These are phyloP conservation scores for Paramormyrops kingsleyae DNA, from an alignment of 2,113 vertebrate genomes.

Conservation along the genomic window DNA sequence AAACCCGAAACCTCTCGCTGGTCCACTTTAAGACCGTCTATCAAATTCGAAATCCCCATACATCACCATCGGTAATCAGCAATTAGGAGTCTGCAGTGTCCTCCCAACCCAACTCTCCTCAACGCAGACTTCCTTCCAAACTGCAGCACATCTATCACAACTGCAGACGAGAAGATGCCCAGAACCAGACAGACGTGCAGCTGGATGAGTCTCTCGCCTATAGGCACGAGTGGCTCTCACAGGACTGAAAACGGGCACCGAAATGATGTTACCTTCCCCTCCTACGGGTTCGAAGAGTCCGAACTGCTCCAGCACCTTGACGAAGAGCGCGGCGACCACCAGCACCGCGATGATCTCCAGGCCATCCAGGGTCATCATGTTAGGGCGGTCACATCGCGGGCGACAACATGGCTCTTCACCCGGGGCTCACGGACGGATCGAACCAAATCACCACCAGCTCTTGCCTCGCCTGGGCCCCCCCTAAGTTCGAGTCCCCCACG, in stretches of 20 bases:
- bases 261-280: constrained; percentile 75
- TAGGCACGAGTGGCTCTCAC: background rate
- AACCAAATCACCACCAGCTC: background rate
- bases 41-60: background rate
- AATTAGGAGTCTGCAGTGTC: background rate
- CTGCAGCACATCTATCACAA: background rate
- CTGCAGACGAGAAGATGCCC: background rate
- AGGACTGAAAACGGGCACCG: background rate
- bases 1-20: background rate
- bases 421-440: background rate
- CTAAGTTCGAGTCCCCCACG: background rate
- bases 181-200: background rate
- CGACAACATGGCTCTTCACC: constrained; percentile 11
- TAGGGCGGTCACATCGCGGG: constrained; percentile 44
- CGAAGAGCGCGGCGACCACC: constrained; percentile 93
- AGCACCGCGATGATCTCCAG: constrained; percentile 93
- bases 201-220: background rate
- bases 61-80: background rate
- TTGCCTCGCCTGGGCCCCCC: background rate
- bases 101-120: background rate
- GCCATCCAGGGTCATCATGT: constrained; percentile 89
- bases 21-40: background rate
- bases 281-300: constrained; percentile 91
- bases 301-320: constrained; percentile 96
- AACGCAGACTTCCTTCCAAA: background rate